Evolutionary conservation across 2,113 vertebrate genomes (phyloP).

Genomic region (Rutilus rutilus): DNA sequence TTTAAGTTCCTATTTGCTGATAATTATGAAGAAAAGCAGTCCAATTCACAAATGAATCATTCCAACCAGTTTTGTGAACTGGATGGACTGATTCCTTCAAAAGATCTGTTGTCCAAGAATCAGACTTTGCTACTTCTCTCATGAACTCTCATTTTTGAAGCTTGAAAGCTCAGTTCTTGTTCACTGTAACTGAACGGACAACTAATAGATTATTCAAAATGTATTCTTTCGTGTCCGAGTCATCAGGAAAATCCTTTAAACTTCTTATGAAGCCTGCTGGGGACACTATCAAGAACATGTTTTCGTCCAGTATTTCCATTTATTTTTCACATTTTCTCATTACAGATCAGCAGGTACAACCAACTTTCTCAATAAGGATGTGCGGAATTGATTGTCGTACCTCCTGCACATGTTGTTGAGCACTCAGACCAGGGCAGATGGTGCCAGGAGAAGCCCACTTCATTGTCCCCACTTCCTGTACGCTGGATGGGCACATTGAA

Average conservation of each 20-base stretch:
- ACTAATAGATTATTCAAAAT: not conserved
- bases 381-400: conserved; percentile 71
- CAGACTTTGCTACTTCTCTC: not conserved
- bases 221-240: not conserved
- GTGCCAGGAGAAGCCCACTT: conserved; percentile 94
- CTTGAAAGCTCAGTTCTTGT: not conserved
- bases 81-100: not conserved
- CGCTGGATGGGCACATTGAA: conserved; percentile 96
- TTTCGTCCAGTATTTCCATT: not conserved
- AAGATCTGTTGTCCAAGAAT: not conserved
- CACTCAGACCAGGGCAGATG: conserved; percentile 95
- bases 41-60: not conserved
- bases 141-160: not conserved
- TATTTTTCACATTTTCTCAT: not conserved
- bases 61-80: not conserved
- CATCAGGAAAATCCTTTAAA: not conserved
- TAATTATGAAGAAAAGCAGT: not conserved
- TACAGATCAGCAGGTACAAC: not conserved
- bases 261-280: not conserved
- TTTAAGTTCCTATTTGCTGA: not conserved
- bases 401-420: conserved; percentile 94
- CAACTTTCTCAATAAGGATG: not conserved
- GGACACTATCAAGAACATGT: not conserved
- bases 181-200: not conserved
- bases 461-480: conserved; percentile 94